Evolutionary conservation across 2,888 invertebrate genomes (phyloP), one percentile per base, ranked within the genome.

Genomic region (Melanargia galathea): DNA sequence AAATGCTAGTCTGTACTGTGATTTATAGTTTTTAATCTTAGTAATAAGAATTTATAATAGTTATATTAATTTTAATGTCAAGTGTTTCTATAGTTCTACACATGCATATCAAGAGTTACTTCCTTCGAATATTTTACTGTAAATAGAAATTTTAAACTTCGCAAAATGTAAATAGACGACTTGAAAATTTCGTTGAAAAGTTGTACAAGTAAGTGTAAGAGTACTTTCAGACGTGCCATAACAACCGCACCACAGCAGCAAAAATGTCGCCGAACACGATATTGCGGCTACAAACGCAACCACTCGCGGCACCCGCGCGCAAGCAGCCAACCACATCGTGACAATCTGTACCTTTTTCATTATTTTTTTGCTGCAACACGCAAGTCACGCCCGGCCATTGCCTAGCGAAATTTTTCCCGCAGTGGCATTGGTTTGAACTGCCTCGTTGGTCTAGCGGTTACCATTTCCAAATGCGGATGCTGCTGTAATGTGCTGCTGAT

Each of bases 1-100:
- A 77, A 79, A 82, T 77, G 80, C 87, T 87, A 87, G 87, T 87
- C 85, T 79, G 77, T 81, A 85, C 87, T 87, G 87, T 87, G 87
- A 87, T 87, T 84, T 74, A 76, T 84, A 82, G 59, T 55, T 65
- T 52, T 64, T 62, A 59, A 62, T 62, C 55, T 57, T 60, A 51
- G 48, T 55, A 30, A 8, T 30, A 30, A 7, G 26, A 5, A 26
- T 26, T 26, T 26, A 30, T 7, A 5, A 30, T 30, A 30, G 30
- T 30, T 6, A 30, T 5, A 26, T 30, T 24, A 26, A 43, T 63
- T 49, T 46, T 54, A 58, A 13, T 20, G 30, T 20, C 33, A 38
- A 56, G 49, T 55, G n/a, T 38, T 62, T 68, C 54, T 58, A 56
- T 65, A 66, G 60, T 62, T 77, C 74, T 70, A 67, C 77, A 78